Evolutionary conservation across 2,888 invertebrate genomes (phyloP).

Genomic region (Drosophila formosana): DNA sequence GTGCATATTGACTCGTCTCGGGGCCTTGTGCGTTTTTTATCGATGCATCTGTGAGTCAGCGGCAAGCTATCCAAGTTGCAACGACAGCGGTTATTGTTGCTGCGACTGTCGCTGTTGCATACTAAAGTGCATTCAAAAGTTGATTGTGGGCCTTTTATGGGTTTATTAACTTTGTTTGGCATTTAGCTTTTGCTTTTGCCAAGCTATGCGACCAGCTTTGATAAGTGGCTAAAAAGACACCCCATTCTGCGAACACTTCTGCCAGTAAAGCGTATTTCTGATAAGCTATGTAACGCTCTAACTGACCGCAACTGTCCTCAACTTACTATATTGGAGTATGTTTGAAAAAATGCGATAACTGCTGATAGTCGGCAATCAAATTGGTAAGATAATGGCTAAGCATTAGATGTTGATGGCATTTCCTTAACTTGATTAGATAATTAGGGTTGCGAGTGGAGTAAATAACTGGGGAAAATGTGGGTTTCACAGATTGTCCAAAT

Average conservation of each 20-base stretch:
- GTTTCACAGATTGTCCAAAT: not conserved
- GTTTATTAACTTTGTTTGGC: slow-evolving; percentile 74
- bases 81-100: slow-evolving; percentile 41
- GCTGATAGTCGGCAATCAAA: slow-evolving; percentile 22
- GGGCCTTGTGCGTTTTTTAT: slow-evolving; percentile 44
- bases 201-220: slow-evolving; percentile 21
- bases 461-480: not conserved
- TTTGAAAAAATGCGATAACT: slow-evolving; percentile 23
- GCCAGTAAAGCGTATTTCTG: not conserved
- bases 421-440: slow-evolving; percentile 42
- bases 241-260: not conserved
- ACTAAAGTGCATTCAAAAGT: slow-evolving; percentile 69
- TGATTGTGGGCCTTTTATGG: slow-evolving; percentile 70
- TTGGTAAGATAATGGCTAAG: slow-evolving; percentile 20
- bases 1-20: slow-evolving; percentile 45
- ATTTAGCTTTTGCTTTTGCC: slow-evolving; percentile 43
- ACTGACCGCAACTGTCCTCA: not conserved
- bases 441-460: not conserved
- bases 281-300: slow-evolving; percentile 1
- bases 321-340: not conserved
- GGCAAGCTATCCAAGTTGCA: slow-evolving; percentile 48
- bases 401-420: slow-evolving; percentile 32
- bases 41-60: slow-evolving; percentile 67
- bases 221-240: slow-evolving; percentile 28
- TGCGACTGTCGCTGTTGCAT: slow-evolving; percentile 41